phyloP scores from a whole-genome alignment of 2,113 vertebrate genomes.

The Himantopus leucocephalus region DNA sequence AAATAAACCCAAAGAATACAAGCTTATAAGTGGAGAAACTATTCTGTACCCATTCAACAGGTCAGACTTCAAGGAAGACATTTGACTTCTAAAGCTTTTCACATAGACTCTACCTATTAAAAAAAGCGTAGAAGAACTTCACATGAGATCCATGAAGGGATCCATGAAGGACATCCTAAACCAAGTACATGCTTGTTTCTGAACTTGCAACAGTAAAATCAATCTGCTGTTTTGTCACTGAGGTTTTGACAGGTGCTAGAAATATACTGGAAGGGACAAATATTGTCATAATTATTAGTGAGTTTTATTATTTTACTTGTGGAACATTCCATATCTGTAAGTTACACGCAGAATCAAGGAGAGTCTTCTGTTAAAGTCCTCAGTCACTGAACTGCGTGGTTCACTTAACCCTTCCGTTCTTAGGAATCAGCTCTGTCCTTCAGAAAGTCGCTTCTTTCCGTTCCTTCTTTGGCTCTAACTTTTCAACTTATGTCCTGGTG shows the following conservation, averaged over 20 bases:
- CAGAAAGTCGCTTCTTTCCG: neutral
- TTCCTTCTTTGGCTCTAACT: neutral
- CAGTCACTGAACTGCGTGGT: neutral
- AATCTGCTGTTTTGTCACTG: neutral
- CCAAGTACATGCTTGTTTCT: neutral
- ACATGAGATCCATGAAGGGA: neutral
- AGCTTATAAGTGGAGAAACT: neutral
- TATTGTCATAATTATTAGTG: neutral
- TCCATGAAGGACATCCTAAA: neutral
- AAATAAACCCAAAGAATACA: neutral
- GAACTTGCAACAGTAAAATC: neutral
- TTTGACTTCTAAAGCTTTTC: neutral
- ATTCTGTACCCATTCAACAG: neutral
- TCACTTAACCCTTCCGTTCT: neutral
- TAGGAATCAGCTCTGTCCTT: neutral
- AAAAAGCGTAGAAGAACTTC: neutral
- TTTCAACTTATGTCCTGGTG: neutral
- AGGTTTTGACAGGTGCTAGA: neutral
- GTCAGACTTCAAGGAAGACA: neutral
- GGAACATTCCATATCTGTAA: neutral
- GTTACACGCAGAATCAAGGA: neutral
- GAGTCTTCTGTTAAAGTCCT: neutral
- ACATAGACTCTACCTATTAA: neutral
- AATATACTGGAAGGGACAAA: neutral
- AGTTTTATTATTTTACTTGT: neutral